Conservation (phyloP, 1,140 invertebrate species). For the Trichomalopsis sarcophagae region DNA sequence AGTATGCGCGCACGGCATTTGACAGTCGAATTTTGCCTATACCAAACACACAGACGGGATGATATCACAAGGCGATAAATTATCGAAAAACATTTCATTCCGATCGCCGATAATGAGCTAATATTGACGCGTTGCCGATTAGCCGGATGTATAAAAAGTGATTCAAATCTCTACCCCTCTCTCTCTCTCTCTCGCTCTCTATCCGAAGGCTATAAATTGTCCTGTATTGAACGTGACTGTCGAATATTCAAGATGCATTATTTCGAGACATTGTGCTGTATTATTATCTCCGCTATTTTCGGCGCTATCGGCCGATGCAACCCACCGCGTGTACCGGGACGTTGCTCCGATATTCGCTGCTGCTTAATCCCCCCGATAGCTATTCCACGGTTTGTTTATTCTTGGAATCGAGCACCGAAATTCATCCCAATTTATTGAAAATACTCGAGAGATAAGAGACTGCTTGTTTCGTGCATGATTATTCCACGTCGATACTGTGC, state of each 20-base stretch:
- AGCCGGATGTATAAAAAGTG: background rate
- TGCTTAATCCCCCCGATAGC: background rate
- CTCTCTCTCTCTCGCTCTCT: background rate
- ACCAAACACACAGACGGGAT: background rate
- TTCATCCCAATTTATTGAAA: too few species aligned
- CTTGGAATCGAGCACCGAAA: too few species aligned
- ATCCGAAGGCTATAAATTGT: slow-evolving; percentile 18
- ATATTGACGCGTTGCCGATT: slow-evolving; percentile 32
- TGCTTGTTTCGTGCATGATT: too few species aligned
- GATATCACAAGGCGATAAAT: background rate
- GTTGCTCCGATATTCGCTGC: background rate
- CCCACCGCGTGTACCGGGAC: background rate
- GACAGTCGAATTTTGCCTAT: too few species aligned
- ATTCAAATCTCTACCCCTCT: background rate
- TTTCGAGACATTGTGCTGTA: slow-evolving; percentile 14
- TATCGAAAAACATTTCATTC: slow-evolving; percentile 23
- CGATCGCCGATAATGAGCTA: background rate
- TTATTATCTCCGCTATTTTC: slow-evolving; percentile 38
- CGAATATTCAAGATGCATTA: slow-evolving; percentile 39
- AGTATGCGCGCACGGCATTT: too few species aligned
- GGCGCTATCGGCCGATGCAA: background rate
- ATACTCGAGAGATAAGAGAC: too few species aligned
- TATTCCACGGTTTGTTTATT: background rate
- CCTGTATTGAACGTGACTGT: background rate
- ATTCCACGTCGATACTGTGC: too few species aligned